Conservation (phyloP, 92 coral and sea anemone genomes). For the Heliopora coerulea region DNA sequence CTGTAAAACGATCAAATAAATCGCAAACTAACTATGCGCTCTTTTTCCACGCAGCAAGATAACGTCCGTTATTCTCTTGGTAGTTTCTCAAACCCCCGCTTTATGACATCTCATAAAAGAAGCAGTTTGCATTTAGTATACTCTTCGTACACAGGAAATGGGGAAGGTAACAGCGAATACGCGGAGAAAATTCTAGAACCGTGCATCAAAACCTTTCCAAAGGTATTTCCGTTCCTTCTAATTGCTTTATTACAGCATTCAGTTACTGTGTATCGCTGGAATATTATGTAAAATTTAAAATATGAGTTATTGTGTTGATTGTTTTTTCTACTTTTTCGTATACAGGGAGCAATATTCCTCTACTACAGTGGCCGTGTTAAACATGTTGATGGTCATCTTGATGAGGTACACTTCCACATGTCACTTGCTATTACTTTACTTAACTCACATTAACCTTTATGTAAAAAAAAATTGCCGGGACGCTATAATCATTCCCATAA, state of each 20-base stretch:
- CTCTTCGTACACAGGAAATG: constrained; percentile 61
- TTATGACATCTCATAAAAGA: background rate
- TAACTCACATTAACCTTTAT: no score
- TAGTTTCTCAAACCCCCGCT: no score
- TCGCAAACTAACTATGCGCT: no score
- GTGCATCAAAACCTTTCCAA: constrained; percentile 82
- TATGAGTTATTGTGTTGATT: background rate
- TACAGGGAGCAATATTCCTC: constrained; percentile 90
- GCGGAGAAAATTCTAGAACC: constrained; percentile 91
- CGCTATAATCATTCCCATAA: no score
- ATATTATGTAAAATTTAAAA: background rate
- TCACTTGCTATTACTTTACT: no score
- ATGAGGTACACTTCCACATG: constrained; percentile 62
- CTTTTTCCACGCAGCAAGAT: no score
- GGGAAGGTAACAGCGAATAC: constrained; percentile 82
- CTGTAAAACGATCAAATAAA: no score
- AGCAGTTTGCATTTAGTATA: background rate
- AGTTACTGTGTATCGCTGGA: no score
- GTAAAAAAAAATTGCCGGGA: no score
- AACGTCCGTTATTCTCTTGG: no score
- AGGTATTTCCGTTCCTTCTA: no score
- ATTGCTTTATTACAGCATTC: no score
- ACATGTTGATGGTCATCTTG: constrained; percentile 85
- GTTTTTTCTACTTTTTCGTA: background rate
- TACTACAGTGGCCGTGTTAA: constrained; percentile 91